Conservation (phyloP, 2,797 vertebrate species). For the Hafferia zeledoni region DNA sequence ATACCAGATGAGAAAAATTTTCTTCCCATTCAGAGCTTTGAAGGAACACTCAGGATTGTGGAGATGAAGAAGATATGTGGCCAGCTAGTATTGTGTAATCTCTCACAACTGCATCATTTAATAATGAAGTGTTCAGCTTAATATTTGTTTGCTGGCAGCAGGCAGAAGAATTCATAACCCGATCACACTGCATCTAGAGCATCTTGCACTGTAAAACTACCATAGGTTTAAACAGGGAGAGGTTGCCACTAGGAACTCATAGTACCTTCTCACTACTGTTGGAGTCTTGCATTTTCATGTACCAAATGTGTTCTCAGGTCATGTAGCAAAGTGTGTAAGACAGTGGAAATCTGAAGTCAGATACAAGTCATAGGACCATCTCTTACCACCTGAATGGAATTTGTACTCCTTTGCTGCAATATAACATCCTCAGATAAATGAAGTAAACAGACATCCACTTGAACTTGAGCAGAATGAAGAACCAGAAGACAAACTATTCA, state of each 20-base stretch:
- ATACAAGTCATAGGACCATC: background rate
- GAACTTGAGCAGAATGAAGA: background rate
- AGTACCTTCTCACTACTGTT: background rate
- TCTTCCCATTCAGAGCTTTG: background rate
- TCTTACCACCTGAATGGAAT: background rate
- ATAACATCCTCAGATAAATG: background rate
- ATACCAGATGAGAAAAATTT: background rate
- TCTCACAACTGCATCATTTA: background rate
- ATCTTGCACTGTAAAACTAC: background rate
- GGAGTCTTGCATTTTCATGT: background rate
- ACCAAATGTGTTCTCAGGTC: background rate
- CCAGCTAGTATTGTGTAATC: background rate
- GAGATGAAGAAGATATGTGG: background rate
- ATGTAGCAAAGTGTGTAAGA: accelerated
- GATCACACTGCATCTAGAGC: background rate
- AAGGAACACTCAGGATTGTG: background rate
- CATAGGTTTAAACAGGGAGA: background rate
- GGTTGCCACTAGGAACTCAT: background rate
- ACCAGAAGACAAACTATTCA: background rate
- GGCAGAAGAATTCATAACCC: background rate
- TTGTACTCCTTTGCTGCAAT: background rate
- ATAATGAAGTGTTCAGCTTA: background rate
- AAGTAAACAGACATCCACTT: background rate
- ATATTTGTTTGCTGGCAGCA: background rate
- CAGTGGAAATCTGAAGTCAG: background rate